phyloP scores from a whole-genome alignment of 2,113 vertebrate genomes.

The Cervus canadensis region DNA sequence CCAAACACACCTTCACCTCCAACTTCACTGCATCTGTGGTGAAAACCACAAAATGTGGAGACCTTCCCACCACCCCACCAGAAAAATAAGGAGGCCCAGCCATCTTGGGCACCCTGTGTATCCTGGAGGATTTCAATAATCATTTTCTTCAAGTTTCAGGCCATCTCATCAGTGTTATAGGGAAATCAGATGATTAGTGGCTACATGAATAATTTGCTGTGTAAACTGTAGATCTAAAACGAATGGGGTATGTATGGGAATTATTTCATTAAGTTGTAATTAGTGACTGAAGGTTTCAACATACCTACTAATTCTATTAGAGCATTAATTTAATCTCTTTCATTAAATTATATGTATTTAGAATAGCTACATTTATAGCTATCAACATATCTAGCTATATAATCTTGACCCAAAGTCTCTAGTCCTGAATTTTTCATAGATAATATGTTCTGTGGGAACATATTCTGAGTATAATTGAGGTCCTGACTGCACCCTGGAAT shows the following conservation, averaged over 20 bases:
- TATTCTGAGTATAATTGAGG: background rate
- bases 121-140: background rate
- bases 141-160: conserved; percentile 3
- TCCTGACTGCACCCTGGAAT: background rate
- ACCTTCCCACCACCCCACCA: background rate
- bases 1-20: background rate
- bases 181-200: background rate
- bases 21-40: background rate
- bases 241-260: background rate
- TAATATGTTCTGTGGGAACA: background rate
- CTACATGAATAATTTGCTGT: conserved; percentile 19
- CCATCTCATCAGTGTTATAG: conserved; percentile 4
- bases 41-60: background rate
- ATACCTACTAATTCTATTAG: conserved; percentile 9
- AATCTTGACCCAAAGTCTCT: background rate
- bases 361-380: background rate
- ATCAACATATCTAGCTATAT: background rate
- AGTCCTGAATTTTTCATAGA: background rate
- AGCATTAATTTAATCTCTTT: background rate
- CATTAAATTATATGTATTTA: background rate
- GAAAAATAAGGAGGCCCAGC: background rate
- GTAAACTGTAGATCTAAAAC: conserved; percentile 4
- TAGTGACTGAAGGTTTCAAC: conserved; percentile 6
- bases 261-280: conserved; percentile 47
- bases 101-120: background rate